Conservation (phyloP, 2,113 vertebrate species). For the Tyto alba region DNA sequence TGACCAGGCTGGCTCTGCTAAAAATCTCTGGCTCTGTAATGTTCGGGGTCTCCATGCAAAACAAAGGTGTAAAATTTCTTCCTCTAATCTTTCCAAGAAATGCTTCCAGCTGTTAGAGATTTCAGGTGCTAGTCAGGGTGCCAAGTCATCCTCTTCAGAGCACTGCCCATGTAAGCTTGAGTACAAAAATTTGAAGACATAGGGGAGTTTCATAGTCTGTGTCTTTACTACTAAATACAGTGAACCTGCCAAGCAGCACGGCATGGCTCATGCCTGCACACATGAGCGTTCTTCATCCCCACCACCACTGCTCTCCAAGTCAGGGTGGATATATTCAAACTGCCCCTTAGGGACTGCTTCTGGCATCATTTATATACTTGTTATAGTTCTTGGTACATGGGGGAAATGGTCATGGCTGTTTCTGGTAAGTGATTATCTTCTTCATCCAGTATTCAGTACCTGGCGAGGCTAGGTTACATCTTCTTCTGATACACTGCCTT, state of each 20-base stretch:
- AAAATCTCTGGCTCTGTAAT: not conserved
- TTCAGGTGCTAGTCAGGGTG: not conserved
- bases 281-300: not conserved
- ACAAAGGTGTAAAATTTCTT: not conserved
- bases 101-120: not conserved
- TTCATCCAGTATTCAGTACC: fast-evolving
- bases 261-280: fast-evolving
- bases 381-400: not conserved
- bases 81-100: not conserved
- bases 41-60: fast-evolving
- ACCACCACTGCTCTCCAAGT: not conserved
- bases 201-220: not conserved
- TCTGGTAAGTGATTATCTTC: not conserved
- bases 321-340: not conserved
- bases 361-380: not conserved
- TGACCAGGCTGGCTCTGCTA: not conserved
- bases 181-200: not conserved
- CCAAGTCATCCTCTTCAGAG: not conserved
- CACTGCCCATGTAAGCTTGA: not conserved
- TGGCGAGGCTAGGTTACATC: not conserved
- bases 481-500: not conserved
- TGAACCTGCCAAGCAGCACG: not conserved
- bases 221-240: not conserved
- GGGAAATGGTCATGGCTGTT: not conserved
- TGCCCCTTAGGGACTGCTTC: not conserved